A percentile compares a stretch with the other conserved stretches of the same genome.
Conservation (phyloP, 2,113 vertebrate genomes). For the Cathartes aura region DNA sequence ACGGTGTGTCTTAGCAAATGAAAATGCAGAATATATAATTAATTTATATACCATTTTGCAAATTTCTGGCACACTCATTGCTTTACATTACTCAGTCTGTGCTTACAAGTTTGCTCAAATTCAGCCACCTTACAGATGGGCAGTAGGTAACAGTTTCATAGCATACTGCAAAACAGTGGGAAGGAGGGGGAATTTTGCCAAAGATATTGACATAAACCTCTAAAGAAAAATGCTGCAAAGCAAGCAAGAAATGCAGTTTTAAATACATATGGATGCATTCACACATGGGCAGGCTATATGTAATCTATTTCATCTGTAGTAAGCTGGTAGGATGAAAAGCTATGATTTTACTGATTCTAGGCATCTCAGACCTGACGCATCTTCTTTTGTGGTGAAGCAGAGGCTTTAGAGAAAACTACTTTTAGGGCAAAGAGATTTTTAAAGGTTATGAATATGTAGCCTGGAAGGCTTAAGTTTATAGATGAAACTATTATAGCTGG, state of each 20-base stretch:
- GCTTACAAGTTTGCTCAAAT: slow-evolving; percentile 4
- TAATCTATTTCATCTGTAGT: slow-evolving; percentile 21
- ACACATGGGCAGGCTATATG: background rate
- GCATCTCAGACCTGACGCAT: background rate
- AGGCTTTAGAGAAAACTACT: background rate
- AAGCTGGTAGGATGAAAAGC: slow-evolving; percentile 17
- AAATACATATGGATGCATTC: slow-evolving; percentile 18
- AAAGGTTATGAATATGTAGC: slow-evolving; percentile 25
- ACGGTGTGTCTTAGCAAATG: background rate
- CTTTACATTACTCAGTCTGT: background rate
- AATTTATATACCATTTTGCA: background rate
- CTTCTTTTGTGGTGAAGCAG: background rate
- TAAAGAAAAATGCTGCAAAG: slow-evolving; percentile 7
- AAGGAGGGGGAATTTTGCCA: slow-evolving; percentile 36
- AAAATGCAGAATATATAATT: background rate
- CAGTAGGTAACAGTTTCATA: background rate
- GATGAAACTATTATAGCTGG: slow-evolving; percentile 6
- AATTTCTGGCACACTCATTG: background rate
- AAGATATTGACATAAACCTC: slow-evolving; percentile 27
- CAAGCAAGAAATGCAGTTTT: background rate
- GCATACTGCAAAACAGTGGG: slow-evolving; percentile 34
- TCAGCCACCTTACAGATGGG: slow-evolving; percentile 9
- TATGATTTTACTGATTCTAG: slow-evolving; percentile 20
- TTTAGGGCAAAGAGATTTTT: slow-evolving; percentile 2
- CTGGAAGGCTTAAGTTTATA: slow-evolving; percentile 6